Evolutionary conservation across 2,113 vertebrate species (phyloP).

Genomic region (Eudyptes chrysolophus): DNA sequence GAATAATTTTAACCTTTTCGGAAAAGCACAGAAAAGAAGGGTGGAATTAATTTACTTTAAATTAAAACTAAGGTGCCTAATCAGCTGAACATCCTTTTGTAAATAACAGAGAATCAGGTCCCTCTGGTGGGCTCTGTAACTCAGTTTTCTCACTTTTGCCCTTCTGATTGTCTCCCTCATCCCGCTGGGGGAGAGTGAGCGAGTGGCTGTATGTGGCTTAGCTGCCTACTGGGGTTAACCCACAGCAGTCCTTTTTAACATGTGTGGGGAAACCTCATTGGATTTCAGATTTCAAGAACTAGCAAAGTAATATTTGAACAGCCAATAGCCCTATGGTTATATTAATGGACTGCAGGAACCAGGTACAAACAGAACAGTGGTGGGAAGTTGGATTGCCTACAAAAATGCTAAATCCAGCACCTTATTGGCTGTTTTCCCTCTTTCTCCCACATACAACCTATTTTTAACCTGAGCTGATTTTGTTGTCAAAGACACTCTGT

Average conservation of each 20-base stretch:
- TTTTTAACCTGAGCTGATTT: neutral
- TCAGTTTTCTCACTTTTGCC: neutral
- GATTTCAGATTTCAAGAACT: neutral
- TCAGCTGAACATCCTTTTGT: neutral
- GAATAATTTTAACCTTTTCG: neutral
- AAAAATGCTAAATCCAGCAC: neutral
- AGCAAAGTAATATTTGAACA: neutral
- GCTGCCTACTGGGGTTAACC: neutral
- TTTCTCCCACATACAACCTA: neutral
- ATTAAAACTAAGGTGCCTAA: neutral
- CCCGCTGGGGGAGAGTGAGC: accelerated
- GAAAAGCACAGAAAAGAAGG: neutral
- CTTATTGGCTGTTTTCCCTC: neutral
- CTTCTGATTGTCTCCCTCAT: neutral
- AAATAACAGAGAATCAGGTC: neutral
- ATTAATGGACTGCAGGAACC: neutral
- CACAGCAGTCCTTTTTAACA: neutral
- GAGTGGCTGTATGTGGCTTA: neutral
- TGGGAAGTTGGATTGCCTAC: neutral
- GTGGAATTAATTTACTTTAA: neutral
- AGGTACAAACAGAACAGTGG: neutral
- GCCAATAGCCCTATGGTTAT: neutral
- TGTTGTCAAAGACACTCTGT: neutral
- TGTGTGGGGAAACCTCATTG: accelerated
- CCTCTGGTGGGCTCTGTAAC: neutral